Evolutionary conservation across 2,797 vertebrate genomes (phyloP).

Genomic region (Tympanoctomys barrerae): DNA sequence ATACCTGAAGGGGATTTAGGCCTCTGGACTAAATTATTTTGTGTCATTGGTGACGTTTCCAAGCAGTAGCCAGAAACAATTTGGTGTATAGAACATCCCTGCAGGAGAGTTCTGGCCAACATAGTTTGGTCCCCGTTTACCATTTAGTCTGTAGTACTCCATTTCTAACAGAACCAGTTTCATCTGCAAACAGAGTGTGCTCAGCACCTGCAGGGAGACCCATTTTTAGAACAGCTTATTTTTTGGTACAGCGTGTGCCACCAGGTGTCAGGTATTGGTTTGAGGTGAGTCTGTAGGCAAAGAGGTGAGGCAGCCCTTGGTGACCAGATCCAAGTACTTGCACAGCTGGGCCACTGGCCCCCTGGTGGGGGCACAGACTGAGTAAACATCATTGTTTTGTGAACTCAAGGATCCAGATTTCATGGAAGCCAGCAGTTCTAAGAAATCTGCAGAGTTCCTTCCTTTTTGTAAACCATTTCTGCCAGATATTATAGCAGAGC

Average conservation of each 20-base stretch:
- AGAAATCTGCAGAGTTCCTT: not conserved
- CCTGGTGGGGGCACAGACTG: too few species aligned
- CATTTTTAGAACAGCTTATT: too few species aligned
- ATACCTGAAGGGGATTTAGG: not conserved
- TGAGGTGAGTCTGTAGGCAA: not conserved
- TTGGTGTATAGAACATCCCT: not conserved
- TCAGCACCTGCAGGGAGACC: too few species aligned
- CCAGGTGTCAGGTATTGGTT: not conserved
- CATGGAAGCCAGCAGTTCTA: too few species aligned
- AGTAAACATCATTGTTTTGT: too few species aligned
- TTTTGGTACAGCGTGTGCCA: too few species aligned
- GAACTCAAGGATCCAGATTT: too few species aligned
- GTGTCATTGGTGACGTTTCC: not conserved
- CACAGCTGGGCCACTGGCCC: not conserved
- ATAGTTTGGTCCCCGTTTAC: not conserved
- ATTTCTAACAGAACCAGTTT: not conserved
- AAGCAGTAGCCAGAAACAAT: not conserved
- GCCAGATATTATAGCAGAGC: not conserved
- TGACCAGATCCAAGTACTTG: not conserved
- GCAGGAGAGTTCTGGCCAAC: not conserved
- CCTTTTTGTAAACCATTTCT: not conserved
- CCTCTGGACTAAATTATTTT: not conserved
- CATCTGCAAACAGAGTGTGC: too few species aligned
- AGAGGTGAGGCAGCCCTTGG: not conserved
- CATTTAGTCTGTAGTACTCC: not conserved